These are phyloP conservation scores for Agrotis clavis DNA, from an alignment of 2,888 invertebrate species.

Conservation along the genomic window DNA sequence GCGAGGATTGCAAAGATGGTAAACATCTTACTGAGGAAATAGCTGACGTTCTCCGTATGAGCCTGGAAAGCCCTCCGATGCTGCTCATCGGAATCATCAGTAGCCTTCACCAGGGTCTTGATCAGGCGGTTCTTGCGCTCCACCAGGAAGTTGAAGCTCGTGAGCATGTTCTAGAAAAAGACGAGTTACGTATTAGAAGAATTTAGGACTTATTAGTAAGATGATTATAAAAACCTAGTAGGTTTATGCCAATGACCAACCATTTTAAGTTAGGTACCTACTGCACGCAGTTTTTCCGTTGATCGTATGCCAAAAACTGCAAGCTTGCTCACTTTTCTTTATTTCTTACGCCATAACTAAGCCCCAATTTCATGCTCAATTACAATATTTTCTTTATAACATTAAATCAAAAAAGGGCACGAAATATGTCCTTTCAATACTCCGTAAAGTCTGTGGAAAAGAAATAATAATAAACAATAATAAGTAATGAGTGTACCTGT, in stretches of 20 bases:
- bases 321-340: not conserved
- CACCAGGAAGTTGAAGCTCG: conserved; percentile 92
- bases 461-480: conserved; percentile 3
- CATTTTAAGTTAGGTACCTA: not conserved
- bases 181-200: not conserved
- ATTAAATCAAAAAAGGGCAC: not conserved
- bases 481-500: conserved; percentile 81
- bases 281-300: not conserved
- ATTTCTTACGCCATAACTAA: not conserved
- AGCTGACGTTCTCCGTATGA: conserved; percentile 93
- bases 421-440: not conserved
- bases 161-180: conserved; percentile 87
- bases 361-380: conserved; percentile 5
- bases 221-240: not conserved
- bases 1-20: not conserved
- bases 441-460: not conserved
- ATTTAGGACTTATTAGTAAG: not conserved
- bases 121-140: conserved; percentile 93
- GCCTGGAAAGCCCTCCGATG: conserved; percentile 94
- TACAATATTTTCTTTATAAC: conserved; percentile 4
- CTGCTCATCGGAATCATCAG: conserved; percentile 94
- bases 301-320: not conserved
- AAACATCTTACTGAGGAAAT: conserved; percentile 91
- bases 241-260: not conserved
- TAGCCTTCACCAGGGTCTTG: conserved; percentile 91